A percentile compares a stretch with the other conserved stretches of the same genome.
Evolutionary conservation across 2,888 invertebrate genomes (phyloP).

Genomic region (Automeris io): DNA sequence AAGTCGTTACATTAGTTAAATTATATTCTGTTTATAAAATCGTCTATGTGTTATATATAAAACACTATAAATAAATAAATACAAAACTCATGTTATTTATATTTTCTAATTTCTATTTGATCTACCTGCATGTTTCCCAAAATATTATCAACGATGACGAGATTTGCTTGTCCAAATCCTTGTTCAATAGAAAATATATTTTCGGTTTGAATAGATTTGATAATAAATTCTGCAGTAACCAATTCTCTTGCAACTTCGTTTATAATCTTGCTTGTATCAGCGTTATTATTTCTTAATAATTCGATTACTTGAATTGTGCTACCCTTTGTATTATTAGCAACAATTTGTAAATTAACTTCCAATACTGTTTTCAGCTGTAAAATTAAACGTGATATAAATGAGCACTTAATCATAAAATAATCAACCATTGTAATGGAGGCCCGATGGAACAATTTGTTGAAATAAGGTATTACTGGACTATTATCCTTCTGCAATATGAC

Average conservation of each 20-base stretch:
- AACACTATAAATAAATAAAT: too few relatives aligned
- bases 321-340: constrained; percentile 28
- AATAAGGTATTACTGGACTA: too few relatives aligned
- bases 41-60: too few relatives aligned
- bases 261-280: constrained; percentile 19
- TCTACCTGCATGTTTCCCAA: constrained; percentile 33
- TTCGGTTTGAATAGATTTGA: constrained; percentile 13
- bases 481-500: too few relatives aligned
- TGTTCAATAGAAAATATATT: constrained; percentile 11
- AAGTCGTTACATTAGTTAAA: too few relatives aligned
- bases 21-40: too few relatives aligned
- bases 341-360: constrained; percentile 36
- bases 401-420: too few relatives aligned
- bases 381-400: not conserved
- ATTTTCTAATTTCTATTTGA: not conserved
- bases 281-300: constrained; percentile 18
- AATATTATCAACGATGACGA: constrained; percentile 34
- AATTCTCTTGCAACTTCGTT: constrained; percentile 19
- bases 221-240: constrained; percentile 13
- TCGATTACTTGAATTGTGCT: constrained; percentile 24
- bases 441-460: too few relatives aligned
- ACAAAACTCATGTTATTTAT: too few relatives aligned
- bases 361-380: constrained; percentile 36
- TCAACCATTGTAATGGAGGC: too few relatives aligned
- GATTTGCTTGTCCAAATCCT: constrained; percentile 18